Evolutionary conservation across 30 jellyfish, hydroid and myxozoan species (phyloP).

Genomic region (Aurelia aurita complex sp. Pacific): DNA sequence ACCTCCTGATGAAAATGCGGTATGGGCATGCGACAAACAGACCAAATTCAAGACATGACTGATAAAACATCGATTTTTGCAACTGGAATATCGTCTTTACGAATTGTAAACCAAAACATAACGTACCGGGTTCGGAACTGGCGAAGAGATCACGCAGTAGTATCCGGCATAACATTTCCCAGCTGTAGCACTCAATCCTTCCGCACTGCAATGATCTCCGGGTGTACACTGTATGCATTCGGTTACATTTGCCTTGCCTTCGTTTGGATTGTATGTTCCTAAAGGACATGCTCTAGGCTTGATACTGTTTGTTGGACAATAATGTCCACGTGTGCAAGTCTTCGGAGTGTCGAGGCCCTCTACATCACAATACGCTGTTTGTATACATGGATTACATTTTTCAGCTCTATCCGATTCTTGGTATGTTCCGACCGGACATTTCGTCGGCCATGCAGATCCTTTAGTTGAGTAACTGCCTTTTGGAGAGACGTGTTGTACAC

Average conservation of each 20-base stretch:
- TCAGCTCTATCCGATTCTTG: conserved; percentile 80
- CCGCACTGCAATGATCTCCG: conserved; percentile 84
- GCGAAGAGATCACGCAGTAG: conserved; percentile 84
- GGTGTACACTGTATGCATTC: conserved; percentile 84
- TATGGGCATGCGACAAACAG: too few species aligned
- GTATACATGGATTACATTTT: conserved; percentile 80
- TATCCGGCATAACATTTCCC: conserved; percentile 89
- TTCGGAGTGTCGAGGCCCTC: conserved; percentile 81
- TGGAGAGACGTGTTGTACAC: conserved; percentile 77
- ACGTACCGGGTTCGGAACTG: conserved; percentile 93
- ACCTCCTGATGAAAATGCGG: too few species aligned
- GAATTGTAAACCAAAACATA: too few species aligned
- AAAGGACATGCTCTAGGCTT: conserved; percentile 91
- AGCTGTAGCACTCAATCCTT: conserved; percentile 78
- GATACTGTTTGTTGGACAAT: conserved; percentile 78
- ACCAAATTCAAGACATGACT: too few species aligned
- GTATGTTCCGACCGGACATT: conserved; percentile 91
- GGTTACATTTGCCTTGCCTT: conserved; percentile 67
- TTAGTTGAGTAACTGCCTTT: conserved; percentile 75
- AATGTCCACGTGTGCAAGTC: conserved; percentile 86
- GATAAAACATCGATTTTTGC: too few species aligned
- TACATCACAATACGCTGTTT: conserved; percentile 89
- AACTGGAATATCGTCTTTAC: too few species aligned
- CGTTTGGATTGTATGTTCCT: conserved; percentile 89
- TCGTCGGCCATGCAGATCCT: conserved; percentile 84